These are phyloP conservation scores for Brachionus asplanchnoidis DNA, from an alignment of 1,140 invertebrate genomes.

Conservation along the genomic window DNA sequence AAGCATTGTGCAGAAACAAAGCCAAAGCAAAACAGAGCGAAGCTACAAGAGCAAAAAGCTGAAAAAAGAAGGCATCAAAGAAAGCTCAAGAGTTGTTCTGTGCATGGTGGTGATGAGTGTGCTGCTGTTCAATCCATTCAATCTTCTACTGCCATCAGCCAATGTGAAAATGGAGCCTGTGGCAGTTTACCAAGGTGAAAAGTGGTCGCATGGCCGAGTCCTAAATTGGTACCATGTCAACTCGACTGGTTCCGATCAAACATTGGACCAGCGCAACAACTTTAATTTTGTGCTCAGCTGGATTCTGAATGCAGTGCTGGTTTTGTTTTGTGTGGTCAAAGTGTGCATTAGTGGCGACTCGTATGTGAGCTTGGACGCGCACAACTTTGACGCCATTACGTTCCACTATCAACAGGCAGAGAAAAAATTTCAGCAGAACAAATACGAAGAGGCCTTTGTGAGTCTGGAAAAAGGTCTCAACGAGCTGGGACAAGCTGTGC, in stretches of 20 bases:
- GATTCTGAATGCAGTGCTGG: not conserved
- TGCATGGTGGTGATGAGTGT: conserved; percentile 41
- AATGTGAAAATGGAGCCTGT: not conserved
- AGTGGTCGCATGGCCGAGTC: not conserved
- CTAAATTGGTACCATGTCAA: conserved; percentile 10
- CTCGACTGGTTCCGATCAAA: not conserved
- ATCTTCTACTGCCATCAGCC: not conserved
- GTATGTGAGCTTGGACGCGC: not conserved
- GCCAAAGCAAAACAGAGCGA: not conserved
- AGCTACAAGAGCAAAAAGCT: not conserved
- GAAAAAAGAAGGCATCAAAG: conserved; percentile 13
- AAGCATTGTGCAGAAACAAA: not conserved
- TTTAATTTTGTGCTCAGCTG: conserved; percentile 4
- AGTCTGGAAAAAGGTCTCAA: not conserved
- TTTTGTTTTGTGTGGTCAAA: not conserved
- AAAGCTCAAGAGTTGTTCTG: conserved; percentile 15
- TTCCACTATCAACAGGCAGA: not conserved
- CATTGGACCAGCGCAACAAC: not conserved
- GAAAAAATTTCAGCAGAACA: conserved; percentile 13
- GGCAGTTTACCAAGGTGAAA: not conserved
- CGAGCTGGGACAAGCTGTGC: conserved; percentile 25
- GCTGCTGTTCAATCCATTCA: conserved; percentile 23
- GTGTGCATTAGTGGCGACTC: conserved; percentile 16
- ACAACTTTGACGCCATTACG: not conserved
- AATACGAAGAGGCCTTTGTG: conserved; percentile 9